Conservation (phyloP, 1,140 invertebrate species). For the Chironomus tepperi region DNA sequence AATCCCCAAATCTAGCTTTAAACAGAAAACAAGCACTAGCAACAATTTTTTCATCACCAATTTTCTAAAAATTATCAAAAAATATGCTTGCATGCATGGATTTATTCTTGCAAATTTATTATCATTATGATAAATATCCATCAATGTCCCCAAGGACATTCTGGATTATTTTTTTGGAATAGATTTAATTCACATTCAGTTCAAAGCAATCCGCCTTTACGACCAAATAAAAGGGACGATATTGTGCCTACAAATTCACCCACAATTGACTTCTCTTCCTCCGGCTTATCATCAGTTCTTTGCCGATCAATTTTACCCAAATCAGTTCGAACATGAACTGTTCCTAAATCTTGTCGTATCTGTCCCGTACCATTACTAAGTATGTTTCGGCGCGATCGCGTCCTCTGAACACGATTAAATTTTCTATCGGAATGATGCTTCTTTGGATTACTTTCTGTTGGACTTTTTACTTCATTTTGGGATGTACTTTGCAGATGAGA, state of each 20-base stretch:
- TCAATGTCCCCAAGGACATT: too few relatives aligned
- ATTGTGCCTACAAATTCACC: conserved; percentile 56
- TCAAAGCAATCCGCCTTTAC: conserved; percentile 56
- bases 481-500: not conserved
- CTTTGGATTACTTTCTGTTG: conserved; percentile 25
- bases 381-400: conserved; percentile 35
- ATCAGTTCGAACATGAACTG: conserved; percentile 29
- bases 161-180: too few relatives aligned
- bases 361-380: conserved; percentile 34
- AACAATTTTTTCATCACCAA: too few relatives aligned
- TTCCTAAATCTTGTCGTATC: conserved; percentile 41
- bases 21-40: too few relatives aligned
- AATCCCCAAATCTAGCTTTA: too few relatives aligned
- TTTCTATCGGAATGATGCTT: conserved; percentile 25
- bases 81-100: too few relatives aligned
- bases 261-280: conserved; percentile 45
- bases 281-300: not conserved
- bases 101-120: too few relatives aligned
- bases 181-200: not conserved
- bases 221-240: conserved; percentile 68
- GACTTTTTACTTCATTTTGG: conserved; percentile 27
- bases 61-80: too few relatives aligned
- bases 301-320: not conserved
- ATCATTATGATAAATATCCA: too few relatives aligned
- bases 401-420: conserved; percentile 36